A percentile compares a stretch with the other conserved stretches of the same genome.
Conservation (phyloP, 2,888 invertebrate species). For the Sphaerophoria taeniata region DNA sequence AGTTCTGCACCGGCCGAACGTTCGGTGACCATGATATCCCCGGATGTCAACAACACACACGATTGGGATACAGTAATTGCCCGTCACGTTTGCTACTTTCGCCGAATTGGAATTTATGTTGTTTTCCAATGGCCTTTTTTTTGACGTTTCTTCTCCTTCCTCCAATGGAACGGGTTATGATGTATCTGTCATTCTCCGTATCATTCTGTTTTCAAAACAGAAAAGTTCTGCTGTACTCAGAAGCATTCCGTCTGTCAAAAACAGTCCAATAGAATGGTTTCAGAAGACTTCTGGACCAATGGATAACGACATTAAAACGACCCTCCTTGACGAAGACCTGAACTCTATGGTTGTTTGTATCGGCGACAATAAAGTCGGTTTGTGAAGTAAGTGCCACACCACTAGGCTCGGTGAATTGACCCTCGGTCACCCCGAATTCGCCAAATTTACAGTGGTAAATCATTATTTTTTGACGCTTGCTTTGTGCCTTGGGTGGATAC, state of each 20-base stretch:
- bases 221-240: too few relatives aligned
- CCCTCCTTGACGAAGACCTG: slow-evolving; percentile 99
- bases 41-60: too few relatives aligned
- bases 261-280: too few relatives aligned
- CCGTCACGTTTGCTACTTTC: slow-evolving; percentile 99
- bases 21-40: slow-evolving; percentile 99
- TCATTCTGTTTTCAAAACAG: too few relatives aligned
- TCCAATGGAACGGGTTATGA: too few relatives aligned
- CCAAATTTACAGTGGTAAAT: slow-evolving; percentile 99
- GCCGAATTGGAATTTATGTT: slow-evolving; percentile 95
- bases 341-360: slow-evolving; percentile 99
- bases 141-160: too few relatives aligned
- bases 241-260: too few relatives aligned
- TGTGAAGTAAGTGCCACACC: slow-evolving; percentile 99
- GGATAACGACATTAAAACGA: slow-evolving; percentile 87
- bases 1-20: too few relatives aligned
- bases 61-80: slow-evolving; percentile 97
- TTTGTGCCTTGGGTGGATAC: slow-evolving; percentile 98
- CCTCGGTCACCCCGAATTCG: slow-evolving; percentile 99
- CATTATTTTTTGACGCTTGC: slow-evolving; percentile 98
- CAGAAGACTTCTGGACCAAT: too few relatives aligned
- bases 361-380: slow-evolving; percentile 98
- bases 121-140: too few relatives aligned
- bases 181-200: too few relatives aligned
- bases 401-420: slow-evolving; percentile 99